Evolutionary conservation across 1,140 invertebrate genomes (phyloP).

Genomic region (Meloidogyne chitwoodi): DNA sequence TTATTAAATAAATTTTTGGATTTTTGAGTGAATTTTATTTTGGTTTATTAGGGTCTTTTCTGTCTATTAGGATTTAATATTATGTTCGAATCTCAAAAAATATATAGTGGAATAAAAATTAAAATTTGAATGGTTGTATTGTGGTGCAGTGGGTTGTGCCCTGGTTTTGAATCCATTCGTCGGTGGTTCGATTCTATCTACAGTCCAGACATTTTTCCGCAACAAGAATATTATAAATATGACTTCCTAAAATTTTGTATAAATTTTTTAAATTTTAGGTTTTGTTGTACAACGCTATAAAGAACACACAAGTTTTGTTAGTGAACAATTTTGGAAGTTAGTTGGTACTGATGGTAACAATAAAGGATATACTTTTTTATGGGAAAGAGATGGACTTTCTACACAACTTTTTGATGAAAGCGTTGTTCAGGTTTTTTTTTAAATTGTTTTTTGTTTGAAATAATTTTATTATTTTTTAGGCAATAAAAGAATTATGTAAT

Average conservation of each 20-base stretch:
- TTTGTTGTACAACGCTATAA: constrained; percentile 92
- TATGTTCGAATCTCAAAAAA: no score
- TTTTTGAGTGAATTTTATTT: no score
- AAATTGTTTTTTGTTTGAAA: constrained; percentile 63
- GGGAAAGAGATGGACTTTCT: constrained; percentile 71
- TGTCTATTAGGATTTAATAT: no score
- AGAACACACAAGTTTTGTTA: constrained; percentile 79
- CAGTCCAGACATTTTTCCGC: no score
- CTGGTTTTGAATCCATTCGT: no score
- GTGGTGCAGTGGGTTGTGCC: no score
- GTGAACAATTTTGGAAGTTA: constrained; percentile 88
- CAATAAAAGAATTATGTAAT: constrained; percentile 51
- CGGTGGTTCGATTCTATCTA: no score
- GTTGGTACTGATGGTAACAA: constrained; percentile 39
- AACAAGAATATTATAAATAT: no score
- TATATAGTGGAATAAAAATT: no score
- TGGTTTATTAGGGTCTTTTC: no score
- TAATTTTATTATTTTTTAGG: constrained; percentile 58
- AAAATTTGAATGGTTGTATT: no score
- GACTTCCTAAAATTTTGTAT: no score
- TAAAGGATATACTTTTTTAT: constrained; percentile 72
- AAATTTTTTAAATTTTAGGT: constrained; percentile 82
- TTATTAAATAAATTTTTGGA: background rate
- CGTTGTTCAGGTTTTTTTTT: constrained; percentile 71
- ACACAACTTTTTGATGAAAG: constrained; percentile 78